These are phyloP conservation scores for Diachasma alloeum DNA, from an alignment of 1,140 invertebrate genomes.

Conservation along the genomic window DNA sequence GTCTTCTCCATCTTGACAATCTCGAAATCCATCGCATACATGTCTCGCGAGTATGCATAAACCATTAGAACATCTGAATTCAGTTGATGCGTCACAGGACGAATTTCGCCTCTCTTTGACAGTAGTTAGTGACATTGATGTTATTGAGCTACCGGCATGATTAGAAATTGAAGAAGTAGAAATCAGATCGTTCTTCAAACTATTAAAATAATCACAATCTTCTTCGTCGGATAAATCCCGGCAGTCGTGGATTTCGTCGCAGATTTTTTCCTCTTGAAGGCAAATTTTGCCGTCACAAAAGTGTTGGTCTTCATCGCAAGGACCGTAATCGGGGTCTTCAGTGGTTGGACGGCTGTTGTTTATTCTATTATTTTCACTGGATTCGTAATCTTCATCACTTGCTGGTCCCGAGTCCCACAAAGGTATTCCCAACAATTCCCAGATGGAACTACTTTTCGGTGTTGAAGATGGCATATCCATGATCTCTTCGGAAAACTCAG, in stretches of 20 bases:
- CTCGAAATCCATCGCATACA: conserved; percentile 56
- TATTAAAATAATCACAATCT: conserved; percentile 42
- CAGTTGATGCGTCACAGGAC: conserved; percentile 23
- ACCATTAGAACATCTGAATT: conserved; percentile 58
- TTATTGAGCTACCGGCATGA: not conserved
- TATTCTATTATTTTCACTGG: not conserved
- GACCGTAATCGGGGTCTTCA: not conserved
- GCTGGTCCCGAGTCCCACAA: too few relatives aligned
- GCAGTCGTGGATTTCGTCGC: conserved; percentile 62
- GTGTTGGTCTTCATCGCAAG: conserved; percentile 17
- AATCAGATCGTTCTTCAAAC: not conserved
- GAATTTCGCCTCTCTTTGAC: not conserved
- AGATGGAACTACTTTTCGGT: not conserved
- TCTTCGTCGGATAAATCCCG: conserved; percentile 62
- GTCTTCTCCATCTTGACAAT: conserved; percentile 61
- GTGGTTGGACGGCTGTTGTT: not conserved
- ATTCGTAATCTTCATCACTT: not conserved
- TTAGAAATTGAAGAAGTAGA: not conserved
- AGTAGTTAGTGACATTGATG: not conserved
- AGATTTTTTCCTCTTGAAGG: conserved; percentile 52
- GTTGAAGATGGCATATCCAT: not conserved
- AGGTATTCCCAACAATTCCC: not conserved
- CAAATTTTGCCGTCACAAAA: conserved; percentile 51
- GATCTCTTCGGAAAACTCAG: not conserved
- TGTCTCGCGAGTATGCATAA: conserved; percentile 49